Evolutionary conservation across 1,140 invertebrate genomes (phyloP).

Genomic region (Bombus superbus): DNA sequence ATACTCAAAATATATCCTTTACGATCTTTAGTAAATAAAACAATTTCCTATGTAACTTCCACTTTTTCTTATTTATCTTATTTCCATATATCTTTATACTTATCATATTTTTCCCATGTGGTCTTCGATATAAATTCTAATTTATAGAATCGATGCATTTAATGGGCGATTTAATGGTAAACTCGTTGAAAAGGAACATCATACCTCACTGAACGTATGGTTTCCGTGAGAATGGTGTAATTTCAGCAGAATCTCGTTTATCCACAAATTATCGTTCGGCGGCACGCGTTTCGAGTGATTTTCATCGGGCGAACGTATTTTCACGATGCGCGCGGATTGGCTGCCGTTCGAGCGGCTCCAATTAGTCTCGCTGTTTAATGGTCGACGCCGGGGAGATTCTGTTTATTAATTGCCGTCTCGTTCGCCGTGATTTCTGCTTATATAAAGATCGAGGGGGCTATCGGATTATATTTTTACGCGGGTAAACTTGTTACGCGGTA

Average conservation of each 20-base stretch:
- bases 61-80: too few species aligned
- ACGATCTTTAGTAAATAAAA: neutral
- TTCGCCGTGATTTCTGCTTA: constrained; percentile 24
- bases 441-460: constrained; percentile 23
- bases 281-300: constrained; percentile 3
- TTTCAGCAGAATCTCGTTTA: neutral
- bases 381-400: constrained; percentile 28
- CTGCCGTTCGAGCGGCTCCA: constrained; percentile 53
- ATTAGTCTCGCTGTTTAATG: constrained; percentile 59
- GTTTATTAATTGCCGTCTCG: constrained; percentile 50
- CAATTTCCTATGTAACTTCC: neutral
- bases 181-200: neutral
- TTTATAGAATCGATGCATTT: neutral
- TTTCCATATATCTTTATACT: neutral
- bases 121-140: neutral
- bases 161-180: neutral
- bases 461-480: constrained; percentile 42
- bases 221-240: neutral
- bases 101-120: neutral
- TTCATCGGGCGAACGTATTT: constrained; percentile 27
- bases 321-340: constrained; percentile 39
- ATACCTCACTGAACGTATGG: too few species aligned
- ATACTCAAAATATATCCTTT: neutral
- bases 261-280: neutral
- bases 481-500: neutral